A percentile compares a stretch with the other conserved stretches of the same genome.
phyloP scores from a whole-genome alignment of 2,113 vertebrate species.

The Calyptomena viridis region DNA sequence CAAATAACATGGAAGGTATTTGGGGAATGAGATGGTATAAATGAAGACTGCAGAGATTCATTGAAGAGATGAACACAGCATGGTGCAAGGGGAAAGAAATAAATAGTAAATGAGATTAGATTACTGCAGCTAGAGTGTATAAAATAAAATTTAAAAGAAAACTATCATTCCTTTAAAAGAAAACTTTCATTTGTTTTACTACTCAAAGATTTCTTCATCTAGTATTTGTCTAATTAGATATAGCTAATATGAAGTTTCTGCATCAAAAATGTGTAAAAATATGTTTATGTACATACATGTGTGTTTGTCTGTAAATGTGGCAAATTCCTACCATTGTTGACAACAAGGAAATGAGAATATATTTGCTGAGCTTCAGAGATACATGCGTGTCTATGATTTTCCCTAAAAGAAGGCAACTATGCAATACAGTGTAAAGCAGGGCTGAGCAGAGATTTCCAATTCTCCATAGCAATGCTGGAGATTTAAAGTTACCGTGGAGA shows the following conservation, averaged over 20 bases:
- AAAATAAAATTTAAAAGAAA: background rate
- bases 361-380: background rate
- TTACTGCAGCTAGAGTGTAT: background rate
- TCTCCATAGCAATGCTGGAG: background rate
- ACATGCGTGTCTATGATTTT: background rate
- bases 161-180: background rate
- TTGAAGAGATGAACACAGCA: background rate
- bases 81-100: background rate
- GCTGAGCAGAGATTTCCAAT: background rate
- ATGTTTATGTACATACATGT: background rate
- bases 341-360: background rate
- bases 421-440: background rate
- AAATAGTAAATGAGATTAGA: background rate
- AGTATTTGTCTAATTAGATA: background rate
- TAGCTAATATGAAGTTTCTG: background rate
- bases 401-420: background rate
- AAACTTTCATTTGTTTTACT: background rate
- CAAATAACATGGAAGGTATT: background rate
- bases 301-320: accelerated
- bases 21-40: background rate
- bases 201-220: background rate
- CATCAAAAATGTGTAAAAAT: background rate
- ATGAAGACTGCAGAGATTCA: background rate
- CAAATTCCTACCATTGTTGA: background rate
- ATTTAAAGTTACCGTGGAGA: background rate